phyloP scores from a whole-genome alignment of 2,888 invertebrate genomes.

The Hydrotaea diabolus region DNA sequence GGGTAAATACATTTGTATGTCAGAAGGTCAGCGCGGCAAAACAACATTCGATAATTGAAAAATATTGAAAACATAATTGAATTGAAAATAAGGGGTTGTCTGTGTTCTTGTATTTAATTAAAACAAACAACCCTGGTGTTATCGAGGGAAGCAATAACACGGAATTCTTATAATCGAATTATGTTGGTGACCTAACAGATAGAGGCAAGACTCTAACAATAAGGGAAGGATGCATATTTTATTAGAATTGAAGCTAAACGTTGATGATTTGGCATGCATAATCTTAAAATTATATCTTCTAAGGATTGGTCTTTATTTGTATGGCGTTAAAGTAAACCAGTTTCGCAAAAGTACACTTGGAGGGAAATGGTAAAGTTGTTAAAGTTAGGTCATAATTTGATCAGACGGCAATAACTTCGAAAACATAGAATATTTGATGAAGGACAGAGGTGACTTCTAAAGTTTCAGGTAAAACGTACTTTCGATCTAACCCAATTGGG shows the following conservation, averaged over 20 bases:
- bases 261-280: too few species aligned
- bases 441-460: too few species aligned
- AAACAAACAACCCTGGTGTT: not conserved
- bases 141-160: not conserved
- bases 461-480: too few species aligned
- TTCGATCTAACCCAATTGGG: too few species aligned
- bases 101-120: not conserved
- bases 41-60: conserved; percentile 29
- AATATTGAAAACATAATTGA: conserved; percentile 9
- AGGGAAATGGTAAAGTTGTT: too few species aligned
- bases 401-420: too few species aligned
- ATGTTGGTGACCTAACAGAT: not conserved
- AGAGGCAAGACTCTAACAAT: not conserved
- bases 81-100: not conserved
- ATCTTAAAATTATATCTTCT: too few species aligned
- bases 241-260: not conserved
- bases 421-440: too few species aligned
- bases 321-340: too few species aligned
- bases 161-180: not conserved
- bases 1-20: not conserved
- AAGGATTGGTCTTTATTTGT: too few species aligned
- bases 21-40: conserved; percentile 10
- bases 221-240: not conserved
- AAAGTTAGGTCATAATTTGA: too few species aligned
- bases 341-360: too few species aligned